phyloP scores from a whole-genome alignment of 2,888 invertebrate genomes.

The Watsonalla cultraria region DNA sequence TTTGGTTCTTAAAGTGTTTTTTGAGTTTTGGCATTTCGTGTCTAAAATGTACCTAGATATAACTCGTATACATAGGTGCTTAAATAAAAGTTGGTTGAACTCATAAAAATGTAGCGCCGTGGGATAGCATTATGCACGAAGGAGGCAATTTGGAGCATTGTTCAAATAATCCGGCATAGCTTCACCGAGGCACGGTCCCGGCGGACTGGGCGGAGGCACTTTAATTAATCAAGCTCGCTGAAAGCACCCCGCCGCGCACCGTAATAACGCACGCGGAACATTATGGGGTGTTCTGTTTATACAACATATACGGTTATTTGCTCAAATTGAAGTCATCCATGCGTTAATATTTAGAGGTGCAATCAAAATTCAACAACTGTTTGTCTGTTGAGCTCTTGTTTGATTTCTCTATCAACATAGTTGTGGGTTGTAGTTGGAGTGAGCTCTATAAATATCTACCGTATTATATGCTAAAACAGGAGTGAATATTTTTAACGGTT shows the following conservation, averaged over 20 bases:
- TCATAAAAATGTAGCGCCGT: neutral
- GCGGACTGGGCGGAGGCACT: conserved; percentile 67
- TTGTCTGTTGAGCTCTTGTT: neutral
- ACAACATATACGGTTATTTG: conserved; percentile 53
- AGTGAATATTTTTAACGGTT: no score
- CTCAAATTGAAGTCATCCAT: conserved; percentile 58
- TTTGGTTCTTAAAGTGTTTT: no score
- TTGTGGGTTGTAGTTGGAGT: neutral
- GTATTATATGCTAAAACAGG: no score
- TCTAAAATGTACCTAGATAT: no score
- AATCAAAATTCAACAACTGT: conserved; percentile 7
- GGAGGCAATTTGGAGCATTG: conserved; percentile 45
- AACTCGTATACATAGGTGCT: neutral
- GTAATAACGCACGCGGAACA: conserved; percentile 60
- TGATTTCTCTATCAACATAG: neutral
- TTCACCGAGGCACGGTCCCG: conserved; percentile 56
- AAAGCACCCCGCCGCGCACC: conserved; percentile 50
- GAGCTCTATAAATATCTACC: no score
- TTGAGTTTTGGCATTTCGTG: no score
- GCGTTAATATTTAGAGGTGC: conserved; percentile 37
- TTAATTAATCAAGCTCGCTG: conserved; percentile 74
- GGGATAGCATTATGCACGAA: conserved; percentile 14
- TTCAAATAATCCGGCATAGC: conserved; percentile 54
- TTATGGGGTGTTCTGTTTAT: conserved; percentile 57
- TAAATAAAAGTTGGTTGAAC: no score